Evolutionary conservation across 2,113 vertebrate species (phyloP), one percentile per base, ranked within the genome.

Genomic region (Rhegmatorhina hoffmannsi): DNA sequence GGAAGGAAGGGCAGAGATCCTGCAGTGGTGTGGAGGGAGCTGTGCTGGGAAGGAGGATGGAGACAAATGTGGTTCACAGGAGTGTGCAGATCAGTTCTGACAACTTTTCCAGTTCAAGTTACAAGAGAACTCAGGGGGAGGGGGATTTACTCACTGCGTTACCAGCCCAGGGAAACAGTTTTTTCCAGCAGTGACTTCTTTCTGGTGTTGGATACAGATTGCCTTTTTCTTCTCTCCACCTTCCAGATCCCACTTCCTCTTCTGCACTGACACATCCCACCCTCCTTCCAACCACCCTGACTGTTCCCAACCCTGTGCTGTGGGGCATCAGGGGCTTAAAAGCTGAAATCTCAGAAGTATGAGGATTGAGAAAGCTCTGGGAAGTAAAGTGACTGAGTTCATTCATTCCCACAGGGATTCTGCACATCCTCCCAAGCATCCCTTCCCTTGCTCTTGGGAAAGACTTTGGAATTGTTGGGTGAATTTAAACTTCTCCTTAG

Each of bases 371-470:
- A 84, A 79, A 62, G 60, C 55, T 49, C 46, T 69, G 80, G 49
- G 40, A 89, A 72, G 26, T 59, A 29, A 63, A 89, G 31, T 18
- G 5, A 56, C 47, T 23, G 6, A 50, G 49, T 68, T 73, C 24
- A 6, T 64, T 84, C 46, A 23, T 84, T 89, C 25, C 34, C 34
- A 10, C 4, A 1, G 10, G 33, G 12, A 47, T 85, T 94, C 34
- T 72, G 58, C 40, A 50, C 24, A 33, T 59, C 50, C 52, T 94
- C 62, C 33, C 47, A 23, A 17, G 26, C 16, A 21, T 60, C 31
- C 67, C 29, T 50, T 60, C 68, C 53, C 25, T 59, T 33, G 23
- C 19, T 17, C 49, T 17, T 0, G 0, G 31, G 36, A 80, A 66
- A 10, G 15, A 43, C 29, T 87, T 74, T 8, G 31, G 56, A 75